Conservation (phyloP, 2,888 invertebrate species). For the Frankliniella intonsa region DNA sequence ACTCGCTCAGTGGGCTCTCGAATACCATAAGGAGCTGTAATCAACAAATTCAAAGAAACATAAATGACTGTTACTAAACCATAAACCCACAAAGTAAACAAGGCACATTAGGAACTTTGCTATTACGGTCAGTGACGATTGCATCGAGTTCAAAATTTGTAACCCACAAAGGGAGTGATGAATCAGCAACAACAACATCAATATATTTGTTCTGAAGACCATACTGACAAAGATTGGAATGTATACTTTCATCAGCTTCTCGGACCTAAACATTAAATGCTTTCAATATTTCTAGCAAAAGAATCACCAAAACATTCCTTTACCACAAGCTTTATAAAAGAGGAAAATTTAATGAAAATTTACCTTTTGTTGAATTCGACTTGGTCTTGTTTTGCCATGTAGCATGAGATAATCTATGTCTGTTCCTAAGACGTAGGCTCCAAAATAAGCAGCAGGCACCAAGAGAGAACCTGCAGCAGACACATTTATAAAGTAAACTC, state of each 20-base stretch:
- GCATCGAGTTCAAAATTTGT: slow-evolving; percentile 72
- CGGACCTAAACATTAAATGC: not conserved
- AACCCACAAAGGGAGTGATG: slow-evolving; percentile 77
- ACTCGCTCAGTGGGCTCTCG: slow-evolving; percentile 87
- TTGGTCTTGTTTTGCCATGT: slow-evolving; percentile 78
- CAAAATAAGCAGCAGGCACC: slow-evolving; percentile 85
- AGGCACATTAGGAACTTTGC: slow-evolving; percentile 18
- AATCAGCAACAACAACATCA: slow-evolving; percentile 88
- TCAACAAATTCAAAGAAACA: slow-evolving; percentile 33
- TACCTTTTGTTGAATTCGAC: slow-evolving; percentile 52
- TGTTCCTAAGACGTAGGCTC: slow-evolving; percentile 77
- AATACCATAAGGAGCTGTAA: slow-evolving; percentile 93
- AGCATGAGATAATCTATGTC: slow-evolving; percentile 95
- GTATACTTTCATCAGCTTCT: slow-evolving; percentile 72
- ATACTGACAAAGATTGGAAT: slow-evolving; percentile 85
- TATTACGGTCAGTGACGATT: slow-evolving; percentile 91
- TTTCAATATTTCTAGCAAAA: not conserved
- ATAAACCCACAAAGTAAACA: not conserved
- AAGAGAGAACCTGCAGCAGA: slow-evolving; percentile 60
- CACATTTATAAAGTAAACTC: not conserved
- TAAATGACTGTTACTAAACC: not conserved
- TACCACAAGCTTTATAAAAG: not conserved
- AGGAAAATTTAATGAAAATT: slow-evolving; percentile 27
- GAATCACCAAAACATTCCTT: not conserved
- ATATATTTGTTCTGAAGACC: slow-evolving; percentile 68